These are phyloP conservation scores for Camponotus floridanus DNA, from an alignment of 1,140 invertebrate species.

Conservation along the genomic window DNA sequence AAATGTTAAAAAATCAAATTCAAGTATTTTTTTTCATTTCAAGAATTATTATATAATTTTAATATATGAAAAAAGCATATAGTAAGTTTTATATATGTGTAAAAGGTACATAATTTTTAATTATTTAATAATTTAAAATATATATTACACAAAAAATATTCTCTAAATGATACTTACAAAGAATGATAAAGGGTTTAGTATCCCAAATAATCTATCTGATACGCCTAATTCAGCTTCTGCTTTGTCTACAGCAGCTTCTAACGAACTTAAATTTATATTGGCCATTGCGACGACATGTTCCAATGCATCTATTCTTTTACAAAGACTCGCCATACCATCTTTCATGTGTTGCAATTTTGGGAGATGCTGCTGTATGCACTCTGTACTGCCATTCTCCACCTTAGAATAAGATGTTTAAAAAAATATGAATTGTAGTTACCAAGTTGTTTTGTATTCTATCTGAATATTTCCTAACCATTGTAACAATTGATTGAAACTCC, in stretches of 20 bases:
- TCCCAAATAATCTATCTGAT: slow-evolving; percentile 78
- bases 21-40: background rate
- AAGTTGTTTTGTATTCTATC: background rate
- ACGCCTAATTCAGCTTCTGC: slow-evolving; percentile 78
- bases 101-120: slow-evolving; percentile 27
- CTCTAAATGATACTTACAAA: slow-evolving; percentile 65
- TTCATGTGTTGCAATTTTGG: slow-evolving; percentile 70
- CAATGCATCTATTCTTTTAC: slow-evolving; percentile 76
- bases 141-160: background rate
- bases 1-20: slow-evolving; percentile 37
- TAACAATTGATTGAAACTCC: slow-evolving; percentile 79
- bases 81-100: background rate
- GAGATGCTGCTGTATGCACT: slow-evolving; percentile 76
- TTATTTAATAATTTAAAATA: slow-evolving; percentile 17
- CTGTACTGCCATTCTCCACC: slow-evolving; percentile 74
- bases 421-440: background rate
- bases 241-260: slow-evolving; percentile 77
- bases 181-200: slow-evolving; percentile 78
- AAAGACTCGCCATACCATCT: slow-evolving; percentile 70
- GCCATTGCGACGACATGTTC: slow-evolving; percentile 76
- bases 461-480: slow-evolving; percentile 72
- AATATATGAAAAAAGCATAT: background rate
- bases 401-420: slow-evolving; percentile 41
- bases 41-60: background rate
- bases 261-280: slow-evolving; percentile 73